phyloP scores from a whole-genome alignment of 2,797 vertebrate species.

The Arremon aurantiirostris region DNA sequence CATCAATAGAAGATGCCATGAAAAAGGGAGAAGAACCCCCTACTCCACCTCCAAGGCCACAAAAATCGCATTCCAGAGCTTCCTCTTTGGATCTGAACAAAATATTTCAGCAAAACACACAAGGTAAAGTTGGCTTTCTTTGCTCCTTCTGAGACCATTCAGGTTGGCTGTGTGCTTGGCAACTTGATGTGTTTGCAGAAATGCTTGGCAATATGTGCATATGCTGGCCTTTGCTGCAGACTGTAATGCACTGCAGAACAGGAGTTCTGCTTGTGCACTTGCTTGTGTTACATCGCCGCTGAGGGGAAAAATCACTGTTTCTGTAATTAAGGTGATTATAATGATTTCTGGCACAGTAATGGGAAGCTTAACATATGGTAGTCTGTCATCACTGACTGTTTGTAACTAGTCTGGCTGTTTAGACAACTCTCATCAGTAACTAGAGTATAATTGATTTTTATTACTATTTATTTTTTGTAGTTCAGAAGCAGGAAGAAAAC shows the following conservation, averaged over 20 bases:
- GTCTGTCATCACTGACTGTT: constrained; percentile 32
- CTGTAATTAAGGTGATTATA: constrained; percentile 31
- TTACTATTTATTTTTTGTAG: not conserved
- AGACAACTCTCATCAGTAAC: not conserved
- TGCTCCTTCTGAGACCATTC: not conserved
- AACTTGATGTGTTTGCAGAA: not conserved
- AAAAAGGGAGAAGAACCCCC: constrained; percentile 93
- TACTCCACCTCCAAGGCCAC: constrained; percentile 91
- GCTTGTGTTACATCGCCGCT: not conserved
- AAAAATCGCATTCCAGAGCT: constrained; percentile 95
- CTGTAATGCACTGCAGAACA: not conserved
- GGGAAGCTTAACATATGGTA: constrained; percentile 11
- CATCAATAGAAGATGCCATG: constrained; percentile 91
- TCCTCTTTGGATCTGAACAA: constrained; percentile 97
- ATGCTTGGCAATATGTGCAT: not conserved
- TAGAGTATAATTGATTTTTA: not conserved
- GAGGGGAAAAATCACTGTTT: not conserved
- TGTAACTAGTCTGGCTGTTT: not conserved
- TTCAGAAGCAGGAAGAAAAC: constrained; percentile 26
- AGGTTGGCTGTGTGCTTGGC: not conserved
- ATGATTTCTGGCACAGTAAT: not conserved
- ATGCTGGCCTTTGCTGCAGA: not conserved
- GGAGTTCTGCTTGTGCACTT: not conserved
- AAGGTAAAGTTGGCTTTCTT: constrained; percentile 74
- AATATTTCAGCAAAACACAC: constrained; percentile 88